phyloP scores from a whole-genome alignment of 2,113 vertebrate species.

The Podarcis cretensis region DNA sequence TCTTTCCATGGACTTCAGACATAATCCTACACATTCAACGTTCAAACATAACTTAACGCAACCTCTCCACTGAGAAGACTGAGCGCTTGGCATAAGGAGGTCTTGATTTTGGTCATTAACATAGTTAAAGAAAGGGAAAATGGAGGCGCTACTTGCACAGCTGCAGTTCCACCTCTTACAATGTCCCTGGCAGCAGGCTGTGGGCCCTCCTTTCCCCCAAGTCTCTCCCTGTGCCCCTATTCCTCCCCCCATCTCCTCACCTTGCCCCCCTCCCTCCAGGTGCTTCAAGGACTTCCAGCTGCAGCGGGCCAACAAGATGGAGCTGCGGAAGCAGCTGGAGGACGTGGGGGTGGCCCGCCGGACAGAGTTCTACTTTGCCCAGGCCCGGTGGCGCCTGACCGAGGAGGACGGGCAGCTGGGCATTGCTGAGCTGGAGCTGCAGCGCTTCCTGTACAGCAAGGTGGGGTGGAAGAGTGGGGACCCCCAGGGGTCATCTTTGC shows the following conservation, averaged over 20 bases:
- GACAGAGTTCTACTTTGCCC: constrained; percentile 96
- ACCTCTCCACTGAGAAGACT: too few relatives aligned
- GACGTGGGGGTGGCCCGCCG: constrained; percentile 93
- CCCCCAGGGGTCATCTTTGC: not conserved
- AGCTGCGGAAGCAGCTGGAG: constrained; percentile 93
- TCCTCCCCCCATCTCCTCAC: not conserved
- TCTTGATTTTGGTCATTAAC: too few relatives aligned
- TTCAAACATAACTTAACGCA: too few relatives aligned
- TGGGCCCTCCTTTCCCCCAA: not conserved
- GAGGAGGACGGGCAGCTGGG: constrained; percentile 98
- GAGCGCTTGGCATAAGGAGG: too few relatives aligned
- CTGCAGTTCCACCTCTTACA: not conserved
- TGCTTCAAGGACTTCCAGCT: constrained; percentile 99
- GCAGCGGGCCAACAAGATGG: constrained; percentile 95
- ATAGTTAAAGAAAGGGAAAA: too few relatives aligned
- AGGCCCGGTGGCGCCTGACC: constrained; percentile 95
- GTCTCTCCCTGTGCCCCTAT: not conserved
- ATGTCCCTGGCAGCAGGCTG: not conserved
- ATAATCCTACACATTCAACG: too few relatives aligned
- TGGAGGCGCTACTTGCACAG: too few relatives aligned
- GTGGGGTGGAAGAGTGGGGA: constrained; percentile 49
- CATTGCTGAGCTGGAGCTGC: constrained; percentile 96
- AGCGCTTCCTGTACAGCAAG: constrained; percentile 99
- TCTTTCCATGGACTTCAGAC: too few relatives aligned
- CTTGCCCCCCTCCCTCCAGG: constrained; percentile 62